Evolutionary conservation across 2,888 invertebrate genomes (phyloP).

Genomic region (Endotricha flammealis): DNA sequence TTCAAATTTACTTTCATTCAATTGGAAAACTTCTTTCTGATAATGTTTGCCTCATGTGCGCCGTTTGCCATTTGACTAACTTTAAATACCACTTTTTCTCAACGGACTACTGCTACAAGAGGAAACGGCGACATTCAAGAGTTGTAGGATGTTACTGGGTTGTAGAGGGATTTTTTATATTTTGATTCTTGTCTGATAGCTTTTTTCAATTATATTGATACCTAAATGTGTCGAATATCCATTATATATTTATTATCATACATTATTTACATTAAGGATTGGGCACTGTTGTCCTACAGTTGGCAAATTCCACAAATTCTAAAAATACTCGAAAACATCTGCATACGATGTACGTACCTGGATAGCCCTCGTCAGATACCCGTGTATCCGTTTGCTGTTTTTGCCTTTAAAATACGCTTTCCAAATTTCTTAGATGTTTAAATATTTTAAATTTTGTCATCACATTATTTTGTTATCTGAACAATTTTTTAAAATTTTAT

Average conservation of each 20-base stretch:
- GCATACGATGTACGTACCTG: slow-evolving; percentile 31
- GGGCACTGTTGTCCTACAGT: slow-evolving; percentile 18
- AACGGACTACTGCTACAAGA: slow-evolving; percentile 14
- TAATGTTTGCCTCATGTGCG: slow-evolving; percentile 10
- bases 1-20: slow-evolving; percentile 14
- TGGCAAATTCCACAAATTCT: slow-evolving; percentile 19
- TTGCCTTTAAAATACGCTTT: too few species aligned
- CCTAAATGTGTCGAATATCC: slow-evolving; percentile 24
- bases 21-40: slow-evolving; percentile 13
- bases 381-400: slow-evolving; percentile 34
- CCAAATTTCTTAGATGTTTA: too few species aligned
- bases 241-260: too few species aligned
- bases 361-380: slow-evolving; percentile 12
- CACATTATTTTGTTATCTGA: too few species aligned
- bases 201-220: slow-evolving; percentile 19
- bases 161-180: slow-evolving; percentile 16
- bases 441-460: too few species aligned
- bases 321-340: slow-evolving; percentile 21
- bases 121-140: slow-evolving; percentile 14
- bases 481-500: too few species aligned
- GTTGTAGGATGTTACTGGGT: slow-evolving; percentile 15
- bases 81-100: slow-evolving; percentile 15
- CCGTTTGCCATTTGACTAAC: slow-evolving; percentile 17
- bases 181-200: slow-evolving; percentile 10
- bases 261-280: slow-evolving; percentile 21